Conservation (phyloP, 2,113 vertebrate species). For the Takifugu flavidus region DNA sequence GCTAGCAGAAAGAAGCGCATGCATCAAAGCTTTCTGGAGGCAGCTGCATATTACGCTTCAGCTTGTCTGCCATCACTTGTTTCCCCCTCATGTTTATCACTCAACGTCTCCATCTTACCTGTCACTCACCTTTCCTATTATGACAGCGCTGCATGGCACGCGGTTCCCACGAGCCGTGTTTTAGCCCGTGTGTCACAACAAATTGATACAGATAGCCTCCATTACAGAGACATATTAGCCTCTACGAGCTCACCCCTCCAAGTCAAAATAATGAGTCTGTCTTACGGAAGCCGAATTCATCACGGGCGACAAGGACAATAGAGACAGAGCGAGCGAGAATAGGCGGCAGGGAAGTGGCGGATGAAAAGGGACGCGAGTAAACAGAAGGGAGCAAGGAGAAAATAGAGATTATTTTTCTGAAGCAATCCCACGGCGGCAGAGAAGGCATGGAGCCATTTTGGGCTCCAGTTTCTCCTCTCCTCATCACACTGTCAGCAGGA, state of each 20-base stretch:
- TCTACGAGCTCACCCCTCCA: slow-evolving; percentile 21
- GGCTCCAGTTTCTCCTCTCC: slow-evolving; percentile 5
- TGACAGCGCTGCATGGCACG: slow-evolving; percentile 4
- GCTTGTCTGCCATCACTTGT: not conserved
- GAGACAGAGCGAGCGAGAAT: slow-evolving; percentile 1
- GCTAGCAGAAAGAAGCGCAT: slow-evolving; percentile 5
- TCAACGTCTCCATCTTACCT: slow-evolving; percentile 15
- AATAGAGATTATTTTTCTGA: slow-evolving; percentile 22
- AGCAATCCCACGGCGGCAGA: slow-evolving; percentile 10
- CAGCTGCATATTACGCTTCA: not conserved
- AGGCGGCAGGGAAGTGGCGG: slow-evolving; percentile 5
- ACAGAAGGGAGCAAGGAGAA: slow-evolving; percentile 9
- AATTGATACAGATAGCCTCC: slow-evolving; percentile 44
- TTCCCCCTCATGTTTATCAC: slow-evolving; percentile 8
- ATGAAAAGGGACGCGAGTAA: slow-evolving; percentile 1
- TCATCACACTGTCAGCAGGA: slow-evolving; percentile 44
- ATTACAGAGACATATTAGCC: slow-evolving; percentile 36
- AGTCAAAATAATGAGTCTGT: slow-evolving; percentile 40
- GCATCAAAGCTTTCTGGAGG: slow-evolving; percentile 7
- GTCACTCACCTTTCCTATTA: slow-evolving; percentile 34
- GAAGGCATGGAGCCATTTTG: slow-evolving; percentile 12
- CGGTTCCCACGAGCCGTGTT: slow-evolving; percentile 19
- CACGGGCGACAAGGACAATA: slow-evolving; percentile 10
- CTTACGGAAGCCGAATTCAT: slow-evolving; percentile 22
- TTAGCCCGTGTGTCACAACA: slow-evolving; percentile 19